Percentiles rank a stretch among this genome's conserved stretches.
phyloP scores from a whole-genome alignment of 2,797 vertebrate species.

The Sebastes itinus region DNA sequence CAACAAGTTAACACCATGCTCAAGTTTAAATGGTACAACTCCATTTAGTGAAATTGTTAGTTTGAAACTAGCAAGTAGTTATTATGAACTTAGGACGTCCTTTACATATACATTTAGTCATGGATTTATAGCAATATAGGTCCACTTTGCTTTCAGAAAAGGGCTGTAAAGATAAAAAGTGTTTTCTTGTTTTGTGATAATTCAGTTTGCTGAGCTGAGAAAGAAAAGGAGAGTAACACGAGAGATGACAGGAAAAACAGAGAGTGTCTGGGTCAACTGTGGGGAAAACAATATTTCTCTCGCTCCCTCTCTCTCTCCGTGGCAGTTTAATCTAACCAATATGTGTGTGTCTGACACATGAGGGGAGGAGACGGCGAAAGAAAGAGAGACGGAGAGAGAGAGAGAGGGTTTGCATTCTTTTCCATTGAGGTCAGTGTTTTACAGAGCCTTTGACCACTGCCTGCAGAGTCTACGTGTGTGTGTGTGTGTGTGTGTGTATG shows the following conservation, averaged over 20 bases:
- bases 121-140: background rate
- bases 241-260: conserved; percentile 12
- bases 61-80: background rate
- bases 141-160: background rate
- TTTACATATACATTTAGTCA: background rate
- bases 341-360: conserved; percentile 66
- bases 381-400: conserved; percentile 9
- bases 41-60: background rate
- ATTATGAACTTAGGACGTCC: background rate
- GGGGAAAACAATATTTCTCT: conserved; percentile 30
- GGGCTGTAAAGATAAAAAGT: background rate
- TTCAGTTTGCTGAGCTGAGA: background rate
- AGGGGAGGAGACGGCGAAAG: conserved; percentile 62
- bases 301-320: conserved; percentile 38
- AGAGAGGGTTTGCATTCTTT: conserved; percentile 71
- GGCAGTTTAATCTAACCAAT: conserved; percentile 76
- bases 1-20: background rate
- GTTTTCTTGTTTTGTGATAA: background rate
- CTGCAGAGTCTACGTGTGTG: conserved; percentile 10
- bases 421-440: conserved; percentile 74
- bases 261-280: conserved; percentile 43
- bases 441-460: conserved; percentile 60
- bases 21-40: background rate
- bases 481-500: background rate
- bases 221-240: background rate